These are phyloP conservation scores for Dyspetes luteomarginatus DNA, from an alignment of 2,888 invertebrate genomes.

Conservation along the genomic window DNA sequence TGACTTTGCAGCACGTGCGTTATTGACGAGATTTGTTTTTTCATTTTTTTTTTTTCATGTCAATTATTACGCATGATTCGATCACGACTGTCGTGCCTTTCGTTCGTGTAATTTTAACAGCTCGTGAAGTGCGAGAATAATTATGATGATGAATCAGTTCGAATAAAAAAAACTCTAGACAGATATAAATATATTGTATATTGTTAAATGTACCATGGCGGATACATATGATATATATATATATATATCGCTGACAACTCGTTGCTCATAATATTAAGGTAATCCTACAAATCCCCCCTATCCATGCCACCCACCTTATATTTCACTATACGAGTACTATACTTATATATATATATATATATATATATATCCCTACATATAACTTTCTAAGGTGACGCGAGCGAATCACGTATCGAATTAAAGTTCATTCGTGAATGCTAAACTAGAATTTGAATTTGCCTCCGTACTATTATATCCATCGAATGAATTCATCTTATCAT, in stretches of 20 bases:
- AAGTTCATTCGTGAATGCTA: conserved; percentile 57
- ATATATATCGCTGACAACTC: conserved; percentile 44
- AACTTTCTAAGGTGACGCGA: conserved; percentile 58
- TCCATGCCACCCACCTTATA: conserved; percentile 9
- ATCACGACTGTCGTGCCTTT: conserved; percentile 11
- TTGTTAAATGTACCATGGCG: neutral
- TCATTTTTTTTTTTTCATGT: neutral
- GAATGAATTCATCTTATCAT: neutral
- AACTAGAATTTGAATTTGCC: conserved; percentile 54
- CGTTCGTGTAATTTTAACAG: conserved; percentile 6
- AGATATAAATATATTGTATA: neutral
- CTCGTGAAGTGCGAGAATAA: neutral
- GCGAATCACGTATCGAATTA: conserved; percentile 68
- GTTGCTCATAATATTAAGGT: conserved; percentile 16
- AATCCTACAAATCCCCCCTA: conserved; percentile 19
- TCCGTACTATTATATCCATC: neutral
- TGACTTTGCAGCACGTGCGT: conserved; percentile 21
- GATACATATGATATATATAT: conserved; percentile 1
- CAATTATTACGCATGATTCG: conserved; percentile 17
- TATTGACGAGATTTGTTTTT: conserved; percentile 16
- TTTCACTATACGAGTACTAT: neutral
- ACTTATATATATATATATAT: neutral
- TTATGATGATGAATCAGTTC: neutral
- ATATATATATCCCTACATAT: neutral
- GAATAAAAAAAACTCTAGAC: too few relatives aligned